Base-by-base conservation (phyloP, 92 coral and sea anemone genomes). In the Palythoa heliodiscus region DNA sequence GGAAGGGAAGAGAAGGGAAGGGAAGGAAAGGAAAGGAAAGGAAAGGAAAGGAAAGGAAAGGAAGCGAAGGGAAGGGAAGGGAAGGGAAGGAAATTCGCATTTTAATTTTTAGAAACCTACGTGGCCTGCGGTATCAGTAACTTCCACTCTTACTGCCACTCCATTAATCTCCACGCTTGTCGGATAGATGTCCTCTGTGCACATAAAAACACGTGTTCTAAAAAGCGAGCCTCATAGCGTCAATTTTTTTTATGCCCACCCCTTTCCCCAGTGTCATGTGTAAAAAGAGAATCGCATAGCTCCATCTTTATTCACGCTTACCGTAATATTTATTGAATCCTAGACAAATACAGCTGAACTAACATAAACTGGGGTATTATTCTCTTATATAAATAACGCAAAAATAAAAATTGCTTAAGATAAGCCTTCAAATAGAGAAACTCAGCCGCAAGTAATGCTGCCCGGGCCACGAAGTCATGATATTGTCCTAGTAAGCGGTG, bases 81-180 rank as follows among this genome's bases (percentile, higher is more conserved):
- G 12, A 58, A 11, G 12, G 20, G 3, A 58, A 58, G 12, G 13
- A 19, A 43, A 43, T 5, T 43, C 5, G 6, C 9, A 43, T 43
- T 43, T 43, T 43, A 1, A 1, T 1, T 0, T 23, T 19, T 69
- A 22, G 10, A 52, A 57, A 90, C 98, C 80, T 88, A 94, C 98
- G 67, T 92, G 89, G 73, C 98, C 98, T 37, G 98, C 98, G 19
- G 98, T 94, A 70, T 94, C 98, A 48, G 90, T 82, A 15, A 94
- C 77, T 75, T 91, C 93, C 57, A 90, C 79, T 50, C 92, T 84
- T 23, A 94, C 84, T 13, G 92, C 61, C 15, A 90, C 67, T 10
- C 93, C 93, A 73, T 88, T 93, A 9, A 94, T 84, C 54, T 88
- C 93, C 38, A 94, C 91, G 22, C 83, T 87, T 13, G 93, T 88